A percentile compares a stretch with the other conserved stretches of the same genome.
These are phyloP conservation scores for Dallia pectoralis DNA, from an alignment of 2,797 vertebrate species.

Conservation along the genomic window DNA sequence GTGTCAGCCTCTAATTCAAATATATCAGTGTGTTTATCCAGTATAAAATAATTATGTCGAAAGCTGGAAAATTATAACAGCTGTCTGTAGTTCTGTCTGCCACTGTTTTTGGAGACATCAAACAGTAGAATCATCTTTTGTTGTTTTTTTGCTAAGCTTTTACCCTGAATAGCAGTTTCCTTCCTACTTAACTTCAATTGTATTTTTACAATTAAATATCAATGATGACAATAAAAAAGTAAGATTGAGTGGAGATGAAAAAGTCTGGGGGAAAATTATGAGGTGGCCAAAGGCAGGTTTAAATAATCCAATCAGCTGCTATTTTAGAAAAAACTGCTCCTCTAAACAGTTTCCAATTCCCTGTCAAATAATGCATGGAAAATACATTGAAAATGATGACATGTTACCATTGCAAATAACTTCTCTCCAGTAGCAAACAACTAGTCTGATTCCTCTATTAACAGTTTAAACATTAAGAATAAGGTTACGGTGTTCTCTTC, in stretches of 20 bases:
- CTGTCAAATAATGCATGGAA: neutral
- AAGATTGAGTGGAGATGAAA: constrained; percentile 3
- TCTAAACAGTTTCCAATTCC: no score
- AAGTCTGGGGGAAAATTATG: neutral
- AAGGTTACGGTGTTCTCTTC: neutral
- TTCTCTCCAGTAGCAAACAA: neutral
- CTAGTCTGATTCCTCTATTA: neutral
- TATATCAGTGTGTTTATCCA: neutral
- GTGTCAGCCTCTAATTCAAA: neutral
- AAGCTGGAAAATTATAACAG: neutral
- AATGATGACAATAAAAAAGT: no score
- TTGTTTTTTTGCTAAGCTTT: neutral
- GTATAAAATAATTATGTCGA: neutral
- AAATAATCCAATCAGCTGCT: no score
- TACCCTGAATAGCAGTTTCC: neutral
- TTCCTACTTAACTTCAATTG: neutral
- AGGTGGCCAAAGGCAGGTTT: neutral
- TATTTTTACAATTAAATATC: no score
- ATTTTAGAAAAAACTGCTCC: no score
- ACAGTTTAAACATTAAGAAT: neutral
- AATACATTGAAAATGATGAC: neutral
- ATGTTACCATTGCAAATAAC: neutral
- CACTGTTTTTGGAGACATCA: neutral
- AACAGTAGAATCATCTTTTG: neutral
- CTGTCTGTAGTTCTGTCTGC: neutral